Base-by-base conservation (phyloP, 2,888 invertebrate species). In the Caenorhabditis sp. region DNA sequence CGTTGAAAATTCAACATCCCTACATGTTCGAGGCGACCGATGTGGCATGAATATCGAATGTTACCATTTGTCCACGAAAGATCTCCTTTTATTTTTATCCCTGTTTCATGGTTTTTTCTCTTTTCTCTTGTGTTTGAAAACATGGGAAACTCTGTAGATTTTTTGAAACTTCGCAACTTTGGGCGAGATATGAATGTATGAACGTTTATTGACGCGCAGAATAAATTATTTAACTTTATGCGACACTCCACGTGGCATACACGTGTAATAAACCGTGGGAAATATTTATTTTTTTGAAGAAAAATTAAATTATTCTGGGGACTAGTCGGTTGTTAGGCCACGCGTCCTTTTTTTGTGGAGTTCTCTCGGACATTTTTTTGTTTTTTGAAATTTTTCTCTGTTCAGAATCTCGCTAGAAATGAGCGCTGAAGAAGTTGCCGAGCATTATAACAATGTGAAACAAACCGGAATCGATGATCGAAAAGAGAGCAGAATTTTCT, bases 361-460 rank as follows among this genome's bases (percentile, higher is more conserved):
- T 24, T 12, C 14, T 12, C 54, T 14, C 24, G n/a, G 26, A n/a
- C 27, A 5, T 3, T 49, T 37, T 49, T 43, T 49, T 17, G 4
- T 24, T 17, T 59, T 49, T 49, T 17, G 19, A 23, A 64, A 61
- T 37, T 21, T 49, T 64, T 61, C 19, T 21, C 37, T 43, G 43
- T 62, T 62, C 19, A 27, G 21, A 36, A 36, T 21, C 17, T 54
- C n/a, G n/a, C 31, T 21, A 26, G 61, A 58, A 63, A 84, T 84
- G 84, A 78, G 77, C 24, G 69, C 83, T 1, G 31, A 66, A 10
- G 77, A 81, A 62, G 95, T 99, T 0, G 96, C 96, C 1, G 91
- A 92, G 3, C 97, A 99, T 89, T 99, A 99, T 88, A 99, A 99
- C 89, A 91, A 92, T 62, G 89, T 96, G 12, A 92, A 93, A 88